Evolutionary conservation across 2,113 vertebrate species (phyloP).

Genomic region (Scomber japonicus): DNA sequence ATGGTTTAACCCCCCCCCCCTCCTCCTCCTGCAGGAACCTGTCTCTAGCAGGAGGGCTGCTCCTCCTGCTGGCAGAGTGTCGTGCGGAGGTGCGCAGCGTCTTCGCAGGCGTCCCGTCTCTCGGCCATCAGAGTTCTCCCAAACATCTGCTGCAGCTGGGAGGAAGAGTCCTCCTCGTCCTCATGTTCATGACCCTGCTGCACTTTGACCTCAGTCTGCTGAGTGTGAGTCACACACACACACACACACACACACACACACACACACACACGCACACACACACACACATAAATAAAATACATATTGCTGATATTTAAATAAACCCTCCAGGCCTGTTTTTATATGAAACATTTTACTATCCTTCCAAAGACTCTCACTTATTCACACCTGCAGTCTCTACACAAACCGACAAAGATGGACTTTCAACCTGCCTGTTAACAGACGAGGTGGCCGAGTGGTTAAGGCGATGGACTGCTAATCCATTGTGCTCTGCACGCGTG

Average conservation of each 20-base stretch:
- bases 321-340: too few species aligned
- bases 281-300: too few species aligned
- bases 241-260: too few species aligned
- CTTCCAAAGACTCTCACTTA: too few species aligned
- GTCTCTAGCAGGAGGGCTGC: constrained; percentile 90
- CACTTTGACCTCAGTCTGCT: constrained; percentile 93
- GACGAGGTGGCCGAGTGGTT: constrained; percentile 85
- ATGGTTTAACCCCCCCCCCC: too few species aligned
- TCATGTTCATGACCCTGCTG: constrained; percentile 97
- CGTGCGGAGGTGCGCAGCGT: constrained; percentile 93
- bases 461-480: constrained; percentile 80
- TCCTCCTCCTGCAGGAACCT: constrained; percentile 85
- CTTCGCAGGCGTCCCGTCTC: constrained; percentile 93
- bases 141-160: constrained; percentile 96
- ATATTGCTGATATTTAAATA: too few species aligned
- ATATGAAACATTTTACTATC: too few species aligned
- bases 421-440: constrained; percentile 51
- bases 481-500: constrained; percentile 80
- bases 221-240: constrained; percentile 84
- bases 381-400: too few species aligned
- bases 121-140: constrained; percentile 90
- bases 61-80: constrained; percentile 92
- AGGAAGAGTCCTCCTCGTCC: constrained; percentile 89
- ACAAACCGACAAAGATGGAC: too few species aligned
- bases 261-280: too few species aligned